Evolutionary conservation across 2,888 invertebrate genomes (phyloP), one percentile per base, ranked within the genome.

Genomic region (Conistra vaccinii): DNA sequence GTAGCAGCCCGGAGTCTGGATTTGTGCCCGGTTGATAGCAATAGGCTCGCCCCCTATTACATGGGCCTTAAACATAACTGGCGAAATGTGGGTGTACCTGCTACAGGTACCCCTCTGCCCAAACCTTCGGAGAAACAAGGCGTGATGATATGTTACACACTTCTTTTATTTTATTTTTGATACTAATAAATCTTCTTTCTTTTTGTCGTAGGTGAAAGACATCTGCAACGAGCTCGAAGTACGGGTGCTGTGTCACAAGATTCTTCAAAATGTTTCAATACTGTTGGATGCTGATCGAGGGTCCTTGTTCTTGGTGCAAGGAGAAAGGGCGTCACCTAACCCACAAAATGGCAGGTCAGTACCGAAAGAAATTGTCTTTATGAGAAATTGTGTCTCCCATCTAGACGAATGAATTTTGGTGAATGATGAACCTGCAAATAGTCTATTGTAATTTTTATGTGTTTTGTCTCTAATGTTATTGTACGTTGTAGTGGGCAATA

Each of bases 181-280:
- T 39, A 23, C 12, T 58, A n/a, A 78, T 48, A n/a, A 39, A 53
- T n/a, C 5, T 48, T 29, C 20, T 45, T 68, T 60, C 73, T 68
- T 84, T 89, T 93, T 92, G 84, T 94, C 92, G 1, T 94, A 98
- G 98, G 98, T 98, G 81, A 98, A 99, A 96, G 99, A 99, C 95
- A 99, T 99, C 91, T 99, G 99, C 95, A 99, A 99, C 95, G 99
- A 99, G 95, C 96, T 99, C 90, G 99, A 99, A 93, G 98, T 99
- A 72, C 97, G 99, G 87, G 98, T 98, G 60, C 96, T 99, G 87
- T 99, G 99, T 93, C 99, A 99, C 97, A 99, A 99, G 97, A 99
- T 99, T 92, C 97, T 99, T 75, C 98, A 99, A 94, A 99, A 99
- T 94, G 99, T 99, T 77, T 98, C 98, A 90, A 98, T 98, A 89